A percentile compares a stretch with the other conserved stretches of the same genome.
phyloP scores from a whole-genome alignment of 2,888 invertebrate genomes.

The Epicampocera succincta region DNA sequence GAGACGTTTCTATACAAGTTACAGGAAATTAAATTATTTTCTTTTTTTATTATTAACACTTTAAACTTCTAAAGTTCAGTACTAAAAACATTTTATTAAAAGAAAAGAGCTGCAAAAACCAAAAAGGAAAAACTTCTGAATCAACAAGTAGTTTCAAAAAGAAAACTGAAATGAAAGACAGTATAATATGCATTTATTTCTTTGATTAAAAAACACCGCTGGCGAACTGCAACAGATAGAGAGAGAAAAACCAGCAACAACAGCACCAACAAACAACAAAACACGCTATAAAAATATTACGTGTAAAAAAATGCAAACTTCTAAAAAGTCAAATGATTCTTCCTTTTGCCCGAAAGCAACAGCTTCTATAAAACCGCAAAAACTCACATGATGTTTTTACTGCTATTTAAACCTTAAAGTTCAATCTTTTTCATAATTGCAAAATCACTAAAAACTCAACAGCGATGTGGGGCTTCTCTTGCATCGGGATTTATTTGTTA shows the following conservation, averaged over 20 bases:
- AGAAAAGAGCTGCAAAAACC: not conserved
- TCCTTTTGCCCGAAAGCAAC: not conserved
- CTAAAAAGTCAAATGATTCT: constrained; percentile 44
- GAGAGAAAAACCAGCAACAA: not conserved
- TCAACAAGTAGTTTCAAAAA: constrained; percentile 39
- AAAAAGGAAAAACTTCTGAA: constrained; percentile 9
- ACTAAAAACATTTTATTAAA: constrained; percentile 26
- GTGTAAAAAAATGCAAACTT: constrained; percentile 60
- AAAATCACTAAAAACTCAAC: too few species aligned
- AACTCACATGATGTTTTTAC: too few species aligned
- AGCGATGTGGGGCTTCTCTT: too few species aligned
- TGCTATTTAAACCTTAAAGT: too few species aligned
- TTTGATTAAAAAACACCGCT: constrained; percentile 16
- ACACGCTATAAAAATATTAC: constrained; percentile 52
- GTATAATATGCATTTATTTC: constrained; percentile 8
- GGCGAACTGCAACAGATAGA: constrained; percentile 6
- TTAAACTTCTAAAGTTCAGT: not conserved
- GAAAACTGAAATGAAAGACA: constrained; percentile 6
- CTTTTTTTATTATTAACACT: constrained; percentile 25
- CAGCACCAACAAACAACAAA: constrained; percentile 1
- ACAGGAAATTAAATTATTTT: constrained; percentile 63
- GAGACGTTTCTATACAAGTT: constrained; percentile 25
- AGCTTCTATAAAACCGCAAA: too few species aligned
- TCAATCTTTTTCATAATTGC: too few species aligned
- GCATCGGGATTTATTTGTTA: too few species aligned